phyloP scores from a whole-genome alignment of 2,888 invertebrate genomes.

The Euzetes globulus region DNA sequence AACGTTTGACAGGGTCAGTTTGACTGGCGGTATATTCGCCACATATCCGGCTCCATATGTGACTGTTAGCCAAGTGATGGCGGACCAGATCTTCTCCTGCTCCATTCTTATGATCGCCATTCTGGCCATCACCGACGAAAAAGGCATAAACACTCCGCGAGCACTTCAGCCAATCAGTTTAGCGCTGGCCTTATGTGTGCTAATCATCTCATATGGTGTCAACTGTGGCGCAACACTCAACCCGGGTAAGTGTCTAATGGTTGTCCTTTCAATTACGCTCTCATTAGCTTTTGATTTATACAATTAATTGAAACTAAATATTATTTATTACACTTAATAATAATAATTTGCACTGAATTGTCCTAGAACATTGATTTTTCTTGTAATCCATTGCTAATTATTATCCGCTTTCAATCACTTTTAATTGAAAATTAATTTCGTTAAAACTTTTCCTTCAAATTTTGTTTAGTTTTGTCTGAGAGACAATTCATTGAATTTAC shows the following conservation, averaged over 20 bases:
- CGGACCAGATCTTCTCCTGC: conserved; percentile 52
- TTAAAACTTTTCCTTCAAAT: too few relatives aligned
- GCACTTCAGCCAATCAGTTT: conserved; percentile 43
- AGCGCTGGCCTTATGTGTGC: conserved; percentile 49
- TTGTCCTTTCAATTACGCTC: neutral
- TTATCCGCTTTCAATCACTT: too few relatives aligned
- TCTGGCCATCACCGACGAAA: conserved; percentile 50
- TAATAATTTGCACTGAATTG: too few relatives aligned
- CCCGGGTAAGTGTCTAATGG: conserved; percentile 45
- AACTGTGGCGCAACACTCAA: conserved; percentile 56
- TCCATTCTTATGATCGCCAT: conserved; percentile 49
- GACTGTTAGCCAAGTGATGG: conserved; percentile 47
- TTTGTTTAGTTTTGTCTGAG: too few relatives aligned
- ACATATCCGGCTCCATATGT: conserved; percentile 52
- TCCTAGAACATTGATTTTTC: too few relatives aligned
- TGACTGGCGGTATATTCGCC: conserved; percentile 53
- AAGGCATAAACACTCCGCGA: conserved; percentile 49
- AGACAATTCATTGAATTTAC: too few relatives aligned
- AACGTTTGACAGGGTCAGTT: conserved; percentile 37
- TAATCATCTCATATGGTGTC: conserved; percentile 52
- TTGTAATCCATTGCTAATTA: too few relatives aligned
- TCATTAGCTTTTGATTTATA: too few relatives aligned
- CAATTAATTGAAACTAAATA: too few relatives aligned
- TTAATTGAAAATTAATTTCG: too few relatives aligned
- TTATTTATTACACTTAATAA: too few relatives aligned